Evolutionary conservation across 2,888 invertebrate genomes (phyloP).

Genomic region (Sinotaia quadrata): DNA sequence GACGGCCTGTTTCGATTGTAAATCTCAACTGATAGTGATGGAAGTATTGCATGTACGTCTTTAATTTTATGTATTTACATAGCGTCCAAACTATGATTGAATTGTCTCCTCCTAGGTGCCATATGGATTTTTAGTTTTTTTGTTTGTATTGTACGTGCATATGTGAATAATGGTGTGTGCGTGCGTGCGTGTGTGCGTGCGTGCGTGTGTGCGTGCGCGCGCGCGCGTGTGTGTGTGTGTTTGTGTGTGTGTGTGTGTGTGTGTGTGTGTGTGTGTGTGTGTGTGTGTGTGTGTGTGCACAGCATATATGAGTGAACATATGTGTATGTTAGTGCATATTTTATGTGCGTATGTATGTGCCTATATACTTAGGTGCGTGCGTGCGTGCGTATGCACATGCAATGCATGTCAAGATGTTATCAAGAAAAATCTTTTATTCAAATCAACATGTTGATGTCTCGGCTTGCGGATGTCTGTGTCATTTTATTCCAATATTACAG

Average conservation of each 20-base stretch:
- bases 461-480: too few species aligned
- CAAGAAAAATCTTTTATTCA: too few species aligned
- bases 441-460: too few species aligned
- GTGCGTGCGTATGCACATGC: neutral
- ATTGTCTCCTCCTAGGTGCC: too few species aligned
- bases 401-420: too few species aligned
- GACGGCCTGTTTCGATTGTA: too few species aligned
- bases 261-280: neutral
- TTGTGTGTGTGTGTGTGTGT: neutral
- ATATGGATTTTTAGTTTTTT: neutral
- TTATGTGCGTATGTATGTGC: neutral
- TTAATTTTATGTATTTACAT: too few species aligned
- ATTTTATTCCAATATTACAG: too few species aligned
- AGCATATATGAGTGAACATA: neutral
- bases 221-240: neutral
- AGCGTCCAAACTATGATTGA: too few species aligned
- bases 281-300: neutral
- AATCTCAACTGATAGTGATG: too few species aligned
- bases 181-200: neutral
- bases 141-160: neutral
- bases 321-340: neutral
- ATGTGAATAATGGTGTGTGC: neutral
- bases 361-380: neutral
- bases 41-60: too few species aligned
- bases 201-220: neutral